These are phyloP conservation scores for Dendrolimus punctatus DNA, from an alignment of 1,140 invertebrate species.

Conservation along the genomic window DNA sequence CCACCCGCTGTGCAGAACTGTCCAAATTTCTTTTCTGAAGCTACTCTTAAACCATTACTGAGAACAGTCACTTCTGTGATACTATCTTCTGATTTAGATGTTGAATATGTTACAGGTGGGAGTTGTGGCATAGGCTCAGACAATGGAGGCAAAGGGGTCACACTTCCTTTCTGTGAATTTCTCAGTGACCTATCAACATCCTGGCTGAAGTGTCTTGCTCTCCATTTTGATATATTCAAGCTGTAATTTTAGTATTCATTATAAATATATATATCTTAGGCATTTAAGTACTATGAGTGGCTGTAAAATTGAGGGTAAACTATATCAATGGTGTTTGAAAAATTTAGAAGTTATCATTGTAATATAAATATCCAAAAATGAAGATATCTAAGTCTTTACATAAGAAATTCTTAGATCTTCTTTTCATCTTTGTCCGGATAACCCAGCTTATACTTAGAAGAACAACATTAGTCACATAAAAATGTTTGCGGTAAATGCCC, in stretches of 20 bases:
- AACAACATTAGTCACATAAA: too few relatives aligned
- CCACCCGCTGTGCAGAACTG: slow-evolving; percentile 98
- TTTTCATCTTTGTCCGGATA: too few relatives aligned
- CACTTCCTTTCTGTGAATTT: slow-evolving; percentile 42
- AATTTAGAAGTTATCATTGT: too few relatives aligned
- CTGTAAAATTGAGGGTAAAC: too few relatives aligned
- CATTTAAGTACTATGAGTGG: too few relatives aligned
- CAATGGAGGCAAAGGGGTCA: slow-evolving; percentile 82
- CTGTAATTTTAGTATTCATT: slow-evolving; percentile 6
- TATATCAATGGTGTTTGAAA: too few relatives aligned
- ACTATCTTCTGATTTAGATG: slow-evolving; percentile 79
- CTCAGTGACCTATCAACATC: slow-evolving; percentile 34
- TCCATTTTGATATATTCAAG: slow-evolving; percentile 22
- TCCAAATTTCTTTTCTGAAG: slow-evolving; percentile 96
- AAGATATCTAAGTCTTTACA: background rate
- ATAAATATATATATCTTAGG: slow-evolving; percentile 4
- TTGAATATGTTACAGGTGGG: slow-evolving; percentile 83
- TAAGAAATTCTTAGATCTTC: background rate
- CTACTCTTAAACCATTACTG: slow-evolving; percentile 91
- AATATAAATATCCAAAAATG: slow-evolving; percentile 2
- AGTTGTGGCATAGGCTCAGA: slow-evolving; percentile 84
- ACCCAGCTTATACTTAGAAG: too few relatives aligned
- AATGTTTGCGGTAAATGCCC: too few relatives aligned
- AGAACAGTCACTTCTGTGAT: slow-evolving; percentile 88
- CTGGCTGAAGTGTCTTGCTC: slow-evolving; percentile 38